These are phyloP conservation scores for Formicarius rufipectus DNA, from an alignment of 2,113 vertebrate genomes.

Conservation along the genomic window DNA sequence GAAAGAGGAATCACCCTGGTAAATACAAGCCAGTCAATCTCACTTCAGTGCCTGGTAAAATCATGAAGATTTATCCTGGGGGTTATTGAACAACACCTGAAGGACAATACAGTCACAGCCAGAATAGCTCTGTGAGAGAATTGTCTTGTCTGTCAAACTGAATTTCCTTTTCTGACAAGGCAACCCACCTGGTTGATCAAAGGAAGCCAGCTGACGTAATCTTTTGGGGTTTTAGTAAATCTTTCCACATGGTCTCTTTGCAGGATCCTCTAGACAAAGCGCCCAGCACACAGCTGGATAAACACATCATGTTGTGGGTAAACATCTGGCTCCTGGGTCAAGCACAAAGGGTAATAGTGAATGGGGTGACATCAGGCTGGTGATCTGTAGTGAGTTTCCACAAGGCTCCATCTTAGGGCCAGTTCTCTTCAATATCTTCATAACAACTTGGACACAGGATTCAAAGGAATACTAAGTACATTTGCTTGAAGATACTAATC, in stretches of 20 bases:
- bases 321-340: background rate
- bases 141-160: background rate
- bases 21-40: fast-evolving
- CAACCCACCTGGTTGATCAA: background rate
- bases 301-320: background rate
- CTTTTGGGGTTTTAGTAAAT: background rate
- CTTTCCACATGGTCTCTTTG: background rate
- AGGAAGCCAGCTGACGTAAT: background rate
- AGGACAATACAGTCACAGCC: background rate
- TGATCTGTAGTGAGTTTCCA: background rate
- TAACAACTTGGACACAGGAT: background rate
- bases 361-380: background rate
- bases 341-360: background rate
- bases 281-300: background rate
- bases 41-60: background rate
- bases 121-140: background rate
- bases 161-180: background rate
- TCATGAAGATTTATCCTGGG: background rate
- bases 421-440: background rate
- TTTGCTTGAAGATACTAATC: background rate
- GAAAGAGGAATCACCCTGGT: background rate
- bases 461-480: background rate
- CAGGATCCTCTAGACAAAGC: background rate
- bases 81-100: background rate
- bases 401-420: background rate